Evolutionary conservation across 2,797 vertebrate species (phyloP).

Genomic region (Myripristis murdjan): DNA sequence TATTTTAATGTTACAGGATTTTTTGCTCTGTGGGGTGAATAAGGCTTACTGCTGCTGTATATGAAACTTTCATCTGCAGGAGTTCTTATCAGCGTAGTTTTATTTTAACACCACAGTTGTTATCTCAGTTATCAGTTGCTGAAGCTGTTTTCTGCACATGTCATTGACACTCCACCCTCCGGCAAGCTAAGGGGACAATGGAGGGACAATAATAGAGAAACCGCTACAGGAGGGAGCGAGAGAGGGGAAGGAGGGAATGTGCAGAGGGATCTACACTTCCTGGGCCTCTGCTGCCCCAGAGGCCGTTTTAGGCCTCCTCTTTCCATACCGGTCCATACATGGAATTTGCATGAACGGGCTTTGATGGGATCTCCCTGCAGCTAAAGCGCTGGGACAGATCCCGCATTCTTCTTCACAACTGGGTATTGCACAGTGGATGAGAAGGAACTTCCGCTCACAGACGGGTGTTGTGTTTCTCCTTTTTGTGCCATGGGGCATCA

Average conservation of each 20-base stretch:
- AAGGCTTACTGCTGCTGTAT: neutral
- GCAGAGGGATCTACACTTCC: constrained; percentile 50
- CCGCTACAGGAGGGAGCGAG: too few species aligned
- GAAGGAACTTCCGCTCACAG: constrained; percentile 26
- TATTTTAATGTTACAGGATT: constrained; percentile 7
- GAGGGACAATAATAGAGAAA: constrained; percentile 41
- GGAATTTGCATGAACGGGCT: constrained; percentile 53
- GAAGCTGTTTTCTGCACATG: constrained; percentile 12
- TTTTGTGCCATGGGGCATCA: constrained; percentile 49
- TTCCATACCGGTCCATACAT: constrained; percentile 25
- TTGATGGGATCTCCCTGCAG: constrained; percentile 60
- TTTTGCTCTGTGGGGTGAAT: neutral
- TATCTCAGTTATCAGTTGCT: constrained; percentile 20
- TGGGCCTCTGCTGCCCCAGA: constrained; percentile 50
- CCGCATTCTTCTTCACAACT: constrained; percentile 26
- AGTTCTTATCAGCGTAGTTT: constrained; percentile 28
- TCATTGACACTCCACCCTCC: constrained; percentile 21
- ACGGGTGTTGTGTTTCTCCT: constrained; percentile 56
- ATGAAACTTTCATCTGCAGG: neutral
- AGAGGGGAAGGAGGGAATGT: constrained; percentile 49
- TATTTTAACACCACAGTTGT: constrained; percentile 35
- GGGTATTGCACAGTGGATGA: constrained; percentile 19
- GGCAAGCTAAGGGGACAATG: constrained; percentile 59
- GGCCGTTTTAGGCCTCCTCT: constrained; percentile 47
- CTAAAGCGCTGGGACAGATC: constrained; percentile 28